Evolutionary conservation across 2,888 invertebrate genomes (phyloP).

Genomic region (Drosophila nr. perissopoda): DNA sequence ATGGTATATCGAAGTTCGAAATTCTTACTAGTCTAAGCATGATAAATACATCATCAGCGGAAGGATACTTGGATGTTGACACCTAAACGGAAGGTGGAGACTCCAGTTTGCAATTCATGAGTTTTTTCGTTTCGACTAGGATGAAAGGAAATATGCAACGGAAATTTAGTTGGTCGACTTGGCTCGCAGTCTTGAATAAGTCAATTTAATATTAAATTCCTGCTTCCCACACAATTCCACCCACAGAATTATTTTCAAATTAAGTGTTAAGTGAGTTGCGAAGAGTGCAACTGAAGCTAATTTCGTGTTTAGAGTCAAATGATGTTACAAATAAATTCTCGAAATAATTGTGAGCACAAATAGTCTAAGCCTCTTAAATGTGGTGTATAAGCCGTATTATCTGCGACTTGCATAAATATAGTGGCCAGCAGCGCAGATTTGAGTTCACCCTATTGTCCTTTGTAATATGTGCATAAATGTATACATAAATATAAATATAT

Average conservation of each 20-base stretch:
- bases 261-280: neutral
- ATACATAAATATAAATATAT: neutral
- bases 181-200: neutral
- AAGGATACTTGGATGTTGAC: neutral
- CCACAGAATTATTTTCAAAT: neutral
- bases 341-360: neutral
- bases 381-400: neutral
- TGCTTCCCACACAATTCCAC: neutral
- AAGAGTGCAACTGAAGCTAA: neutral
- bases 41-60: neutral
- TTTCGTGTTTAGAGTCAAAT: neutral
- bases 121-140: neutral
- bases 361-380: conserved; percentile 1
- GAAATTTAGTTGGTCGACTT: neutral
- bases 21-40: neutral
- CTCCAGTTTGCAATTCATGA: neutral
- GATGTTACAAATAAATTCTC: neutral
- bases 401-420: neutral
- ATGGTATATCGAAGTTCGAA: neutral
- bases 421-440: neutral
- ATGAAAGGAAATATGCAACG: neutral
- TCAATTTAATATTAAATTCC: neutral
- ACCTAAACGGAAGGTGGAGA: neutral
- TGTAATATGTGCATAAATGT: neutral
- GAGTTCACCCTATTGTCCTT: neutral